Conservation (phyloP, 1,140 invertebrate species). For the Drosophila funebris region DNA sequence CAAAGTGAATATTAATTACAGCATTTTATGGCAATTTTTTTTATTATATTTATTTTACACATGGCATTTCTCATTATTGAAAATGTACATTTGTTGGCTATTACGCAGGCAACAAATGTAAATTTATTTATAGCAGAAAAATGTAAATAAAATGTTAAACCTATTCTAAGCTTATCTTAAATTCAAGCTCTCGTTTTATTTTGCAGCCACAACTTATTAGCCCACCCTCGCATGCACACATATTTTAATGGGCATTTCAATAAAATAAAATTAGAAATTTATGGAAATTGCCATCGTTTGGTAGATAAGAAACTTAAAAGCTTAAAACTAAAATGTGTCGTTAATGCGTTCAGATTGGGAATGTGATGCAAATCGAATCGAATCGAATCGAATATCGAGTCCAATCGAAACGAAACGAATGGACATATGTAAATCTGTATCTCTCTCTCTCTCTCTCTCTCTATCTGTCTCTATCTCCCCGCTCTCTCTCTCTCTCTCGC, state of each 20-base stretch:
- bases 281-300: slow-evolving; percentile 70
- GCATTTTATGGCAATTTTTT: too few relatives aligned
- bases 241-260: slow-evolving; percentile 66
- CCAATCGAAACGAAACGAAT: too few relatives aligned
- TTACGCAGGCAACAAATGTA: too few relatives aligned
- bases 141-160: too few relatives aligned
- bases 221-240: slow-evolving; percentile 17
- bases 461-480: background rate
- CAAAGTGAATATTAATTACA: too few relatives aligned
- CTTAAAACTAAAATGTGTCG: slow-evolving; percentile 79
- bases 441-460: background rate
- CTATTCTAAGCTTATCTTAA: too few relatives aligned
- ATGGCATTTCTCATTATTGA: too few relatives aligned
- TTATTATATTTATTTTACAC: too few relatives aligned
- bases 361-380: slow-evolving; percentile 19
- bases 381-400: slow-evolving; percentile 20
- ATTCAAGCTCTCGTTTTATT: too few relatives aligned
- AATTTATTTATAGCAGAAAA: too few relatives aligned
- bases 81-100: too few relatives aligned
- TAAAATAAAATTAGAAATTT: slow-evolving; percentile 82
- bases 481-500: background rate
- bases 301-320: slow-evolving; percentile 75
- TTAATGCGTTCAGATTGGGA: slow-evolving; percentile 67
- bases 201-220: too few relatives aligned
- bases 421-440: slow-evolving; percentile 5